Evolutionary conservation across 2,113 vertebrate species (phyloP), one percentile per base, ranked within the genome.

Genomic region (Solenodon paradoxus): DNA sequence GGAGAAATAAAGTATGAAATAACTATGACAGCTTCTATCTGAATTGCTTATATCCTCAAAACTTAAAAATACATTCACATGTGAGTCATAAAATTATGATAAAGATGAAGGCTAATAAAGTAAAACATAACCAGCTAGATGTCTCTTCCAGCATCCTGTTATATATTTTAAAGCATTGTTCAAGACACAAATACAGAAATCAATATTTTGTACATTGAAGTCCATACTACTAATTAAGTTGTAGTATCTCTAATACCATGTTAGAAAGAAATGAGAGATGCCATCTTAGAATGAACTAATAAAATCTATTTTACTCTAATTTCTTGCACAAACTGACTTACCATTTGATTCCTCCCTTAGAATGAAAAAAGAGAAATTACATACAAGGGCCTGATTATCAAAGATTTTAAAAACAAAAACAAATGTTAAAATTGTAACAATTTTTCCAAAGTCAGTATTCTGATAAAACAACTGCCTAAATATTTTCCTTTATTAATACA

Each of bases 351-450:
- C 95, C 88, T 96, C 77, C 97, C 95, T 97, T 97, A 96, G 98
- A 61, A 98, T 1, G 96, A 97, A 98, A 98, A 97, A 86, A 68
- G 90, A 97, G 90, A 86, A 92, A 95, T 66, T 72, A 98, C 90
- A 69, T 88, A 98, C 97, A 45, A 95, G 87, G 96, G 94, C 61
- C 96, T 98, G 97, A 97, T 96, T 97, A n/a, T 97, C 93, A 97
- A 97, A 97, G 83, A 94, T 98, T 98, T 95, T 96, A 96, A 97
- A 97, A 96, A 97, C 68, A 98, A 98, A 97, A 97, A 97, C 53
- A 94, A 97, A 94, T 63, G 95, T 97, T 98, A 97, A 96, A 96
- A 95, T 79, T 84, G 84, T 92, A 83, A 88, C 68, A 81, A 61
- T 82, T 92, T 92, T 94, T 82, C 66, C 88, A 96, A 94, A 97